A percentile compares a stretch with the other conserved stretches of the same genome.
Evolutionary conservation across 2,888 invertebrate genomes (phyloP).

Genomic region (Zaprionus lineosus): DNA sequence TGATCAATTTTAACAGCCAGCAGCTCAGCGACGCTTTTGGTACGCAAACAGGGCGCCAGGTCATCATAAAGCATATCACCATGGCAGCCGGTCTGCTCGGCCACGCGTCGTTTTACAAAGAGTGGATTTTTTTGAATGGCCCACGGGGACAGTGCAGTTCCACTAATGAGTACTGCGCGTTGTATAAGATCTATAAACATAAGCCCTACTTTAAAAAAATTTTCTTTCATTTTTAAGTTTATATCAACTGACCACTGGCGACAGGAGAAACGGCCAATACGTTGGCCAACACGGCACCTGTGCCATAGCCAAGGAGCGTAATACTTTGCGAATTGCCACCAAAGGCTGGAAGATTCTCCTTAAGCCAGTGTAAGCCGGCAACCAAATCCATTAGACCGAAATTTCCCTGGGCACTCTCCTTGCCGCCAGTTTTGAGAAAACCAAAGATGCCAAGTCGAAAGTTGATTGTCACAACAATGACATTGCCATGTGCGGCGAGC

Average conservation of each 20-base stretch:
- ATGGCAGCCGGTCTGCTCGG: conserved; percentile 92
- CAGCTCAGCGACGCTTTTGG: conserved; percentile 89
- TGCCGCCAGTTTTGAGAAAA: conserved; percentile 94
- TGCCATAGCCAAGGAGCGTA: conserved; percentile 97
- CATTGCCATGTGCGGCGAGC: conserved; percentile 94
- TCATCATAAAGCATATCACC: conserved; percentile 92
- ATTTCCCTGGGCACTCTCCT: conserved; percentile 94
- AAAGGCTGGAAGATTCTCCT: conserved; percentile 96
- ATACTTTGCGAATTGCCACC: conserved; percentile 97
- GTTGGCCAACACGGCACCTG: conserved; percentile 98
- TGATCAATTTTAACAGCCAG: conserved; percentile 90
- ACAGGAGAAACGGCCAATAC: conserved; percentile 97
- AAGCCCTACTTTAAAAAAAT: no score
- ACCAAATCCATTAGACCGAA: conserved; percentile 96
- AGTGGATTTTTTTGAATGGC: conserved; percentile 93
- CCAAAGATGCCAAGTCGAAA: conserved; percentile 94
- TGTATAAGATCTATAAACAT: conserved; percentile 89
- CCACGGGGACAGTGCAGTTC: conserved; percentile 95
- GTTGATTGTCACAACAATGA: conserved; percentile 95
- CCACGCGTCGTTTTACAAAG: conserved; percentile 90
- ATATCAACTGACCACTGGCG: conserved; percentile 92
- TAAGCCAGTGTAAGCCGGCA: conserved; percentile 97
- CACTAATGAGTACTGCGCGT: conserved; percentile 93
- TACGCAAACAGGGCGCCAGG: conserved; percentile 91
- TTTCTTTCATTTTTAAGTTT: no score